Base-by-base conservation (phyloP, 1,140 invertebrate genomes). In the Pseudomyrmex concolor region DNA sequence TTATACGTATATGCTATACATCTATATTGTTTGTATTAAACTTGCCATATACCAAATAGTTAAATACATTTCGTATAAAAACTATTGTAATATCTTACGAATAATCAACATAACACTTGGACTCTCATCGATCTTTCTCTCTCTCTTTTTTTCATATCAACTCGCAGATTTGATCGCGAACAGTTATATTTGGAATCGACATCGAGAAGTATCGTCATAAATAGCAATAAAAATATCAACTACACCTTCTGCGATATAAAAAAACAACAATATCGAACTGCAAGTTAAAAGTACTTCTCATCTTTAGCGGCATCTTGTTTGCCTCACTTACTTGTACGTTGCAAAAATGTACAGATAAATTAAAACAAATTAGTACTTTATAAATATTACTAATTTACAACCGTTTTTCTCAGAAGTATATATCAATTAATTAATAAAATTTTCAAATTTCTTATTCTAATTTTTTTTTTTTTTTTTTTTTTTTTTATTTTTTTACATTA, bases 51-150 rank as follows among this genome's bases (percentile, higher is more conserved):
- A 73, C 55, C 17, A 66, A 76, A 76, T 25, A 76, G 25, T 77
- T 66, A 67, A 77, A 15, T 78, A 77, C 50, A 57, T 78, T 19
- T 78, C 63, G 74, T 78, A 78, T 68, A 78, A 78, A 78, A 78
- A 78, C 17, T 77, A 67, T 25, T 25, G 25, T 77, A n/a, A 19
- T 57, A 45, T 78, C 74, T 78, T 78, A 77, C 9, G 51, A 77
- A 13, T 77, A 77, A 25, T 43, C 55, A 78, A 68, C 63, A 43
- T 45, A 60, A 73, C 48, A 76, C 2, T 22, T 48, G 34, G 13
- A n/a, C 62, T 78, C 13, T 43, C n/a, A 22, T 55, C 5, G 34
- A 25, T 68, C 4, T 67, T 45, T n/a, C 19, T 48, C 12, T 12
- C 57, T 45, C 8, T 63, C 2, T 67, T 12, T 17, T 17, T 22